A percentile compares a stretch with the other conserved stretches of the same genome.
Conservation (phyloP, 2,113 vertebrate genomes). For the Labeo catla region DNA sequence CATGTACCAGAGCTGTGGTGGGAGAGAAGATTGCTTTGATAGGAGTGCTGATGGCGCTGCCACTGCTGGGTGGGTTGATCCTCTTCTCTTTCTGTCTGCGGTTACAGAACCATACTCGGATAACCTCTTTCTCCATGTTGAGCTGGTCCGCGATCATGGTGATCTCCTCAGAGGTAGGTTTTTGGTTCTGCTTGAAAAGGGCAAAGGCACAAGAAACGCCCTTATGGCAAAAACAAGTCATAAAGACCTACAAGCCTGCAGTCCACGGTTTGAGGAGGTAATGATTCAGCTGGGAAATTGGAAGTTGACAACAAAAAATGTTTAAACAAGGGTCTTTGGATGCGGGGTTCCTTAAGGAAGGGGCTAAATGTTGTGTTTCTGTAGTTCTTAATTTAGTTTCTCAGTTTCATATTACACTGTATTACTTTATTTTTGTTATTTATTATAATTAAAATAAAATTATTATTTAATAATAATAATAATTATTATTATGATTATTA, state of each 20-base stretch:
- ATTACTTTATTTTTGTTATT: neutral
- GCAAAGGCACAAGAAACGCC: slow-evolving; percentile 72
- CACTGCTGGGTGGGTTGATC: slow-evolving; percentile 97
- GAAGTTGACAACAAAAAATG: neutral
- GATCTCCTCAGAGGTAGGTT: slow-evolving; percentile 99
- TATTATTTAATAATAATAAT: neutral
- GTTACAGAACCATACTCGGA: slow-evolving; percentile 99
- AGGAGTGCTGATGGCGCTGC: slow-evolving; percentile 85
- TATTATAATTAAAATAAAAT: neutral
- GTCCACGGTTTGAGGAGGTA: neutral
- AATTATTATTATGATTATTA: too few species aligned
- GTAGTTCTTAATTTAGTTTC: too few species aligned
- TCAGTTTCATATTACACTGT: neutral
- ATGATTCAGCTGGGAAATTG: neutral
- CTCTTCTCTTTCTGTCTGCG: slow-evolving; percentile 98
- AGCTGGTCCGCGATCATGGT: slow-evolving; percentile 99
- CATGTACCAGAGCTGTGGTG: slow-evolving; percentile 89
- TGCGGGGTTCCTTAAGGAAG: too few species aligned
- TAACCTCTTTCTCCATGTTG: slow-evolving; percentile 99
- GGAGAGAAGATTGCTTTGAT: slow-evolving; percentile 96
- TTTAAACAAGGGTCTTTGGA: neutral
- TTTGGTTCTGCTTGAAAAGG: slow-evolving; percentile 95
- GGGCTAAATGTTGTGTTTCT: too few species aligned
- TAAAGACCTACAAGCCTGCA: neutral
- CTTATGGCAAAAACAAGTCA: slow-evolving; percentile 59